Base-by-base conservation (phyloP, 2,797 vertebrate genomes). In the Ispidina picta region DNA sequence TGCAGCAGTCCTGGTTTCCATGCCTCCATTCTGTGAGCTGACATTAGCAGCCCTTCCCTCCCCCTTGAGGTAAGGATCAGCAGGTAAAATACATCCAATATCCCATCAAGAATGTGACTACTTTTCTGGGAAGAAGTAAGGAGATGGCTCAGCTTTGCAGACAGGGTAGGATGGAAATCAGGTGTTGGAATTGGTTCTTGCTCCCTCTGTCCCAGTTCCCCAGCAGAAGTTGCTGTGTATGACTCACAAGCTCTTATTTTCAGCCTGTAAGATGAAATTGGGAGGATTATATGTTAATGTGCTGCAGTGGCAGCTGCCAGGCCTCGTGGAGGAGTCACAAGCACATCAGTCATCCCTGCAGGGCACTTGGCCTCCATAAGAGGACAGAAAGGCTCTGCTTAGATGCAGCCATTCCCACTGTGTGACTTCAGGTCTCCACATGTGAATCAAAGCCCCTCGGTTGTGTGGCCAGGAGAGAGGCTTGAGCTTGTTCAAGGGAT, bases 161-260 rank as follows among this genome's bases (percentile, higher is more conserved):
- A 22, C 52, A 62, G 76, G 21, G 37, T 15, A 84, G 12, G 62
- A 44, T 69, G 73, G 31, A 91, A 83, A 81, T 92, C 63, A 69
- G 69, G 33, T n/a, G 9, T 46, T 92, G 43, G 33, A 65, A 60
- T 54, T 87, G 54, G 31, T 86, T 93, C 12, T 25, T 91, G 25
- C 43, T 87, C 63, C 39, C 29, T 93, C 69, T 96, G 92, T 92
- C 85, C 62, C 62, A 65, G 31, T 68, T 94, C 43, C 62, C 51
- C 76, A 77, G 65, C 76, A 93, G 87, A 92, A 84, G 43, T 72
- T 93, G 65, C 84, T 74, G 71, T 19, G 25, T 33, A 58, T 96
- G 92, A 96, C 43, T 94, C 91, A 92, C 35, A 71, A 69, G 73
- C 43, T 77, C 79, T 87, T 93, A 68, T 77, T 87, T 94, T 74